Percentiles rank a stretch among this genome's conserved stretches.
Evolutionary conservation across 2,113 vertebrate genomes (phyloP).

Genomic region (Dicrurus megarhynchus): DNA sequence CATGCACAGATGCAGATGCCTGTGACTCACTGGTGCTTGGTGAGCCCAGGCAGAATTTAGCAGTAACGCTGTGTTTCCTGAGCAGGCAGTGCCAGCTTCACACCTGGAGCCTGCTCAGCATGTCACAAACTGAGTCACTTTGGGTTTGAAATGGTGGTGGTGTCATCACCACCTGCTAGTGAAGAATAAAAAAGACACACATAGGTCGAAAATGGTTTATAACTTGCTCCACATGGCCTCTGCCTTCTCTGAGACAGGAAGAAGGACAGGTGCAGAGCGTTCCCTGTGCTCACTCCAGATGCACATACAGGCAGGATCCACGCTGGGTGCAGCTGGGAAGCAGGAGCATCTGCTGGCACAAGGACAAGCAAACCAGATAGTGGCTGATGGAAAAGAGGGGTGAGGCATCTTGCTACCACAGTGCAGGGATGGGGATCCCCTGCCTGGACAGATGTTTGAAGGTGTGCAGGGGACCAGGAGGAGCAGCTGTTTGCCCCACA

Average conservation of each 20-base stretch:
- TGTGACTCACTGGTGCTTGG: neutral
- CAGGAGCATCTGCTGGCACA: neutral
- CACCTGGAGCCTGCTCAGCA: neutral
- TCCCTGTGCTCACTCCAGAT: neutral
- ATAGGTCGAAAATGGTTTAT: neutral
- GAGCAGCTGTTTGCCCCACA: neutral
- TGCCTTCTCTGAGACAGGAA: neutral
- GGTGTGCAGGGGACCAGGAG: neutral
- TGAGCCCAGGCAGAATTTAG: neutral
- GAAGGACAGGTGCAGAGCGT: neutral
- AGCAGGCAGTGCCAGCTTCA: neutral
- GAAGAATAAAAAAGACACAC: neutral
- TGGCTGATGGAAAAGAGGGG: neutral
- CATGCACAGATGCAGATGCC: neutral
- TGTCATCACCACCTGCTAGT: neutral
- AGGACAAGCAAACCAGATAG: neutral
- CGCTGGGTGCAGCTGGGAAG: neutral
- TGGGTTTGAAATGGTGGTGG: neutral
- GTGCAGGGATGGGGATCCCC: neutral
- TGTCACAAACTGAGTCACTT: accelerated
- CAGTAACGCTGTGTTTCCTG: neutral
- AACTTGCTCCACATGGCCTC: neutral
- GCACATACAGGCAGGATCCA: neutral
- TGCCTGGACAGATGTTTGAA: neutral
- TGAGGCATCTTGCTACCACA: neutral